Conservation (phyloP, 2,797 vertebrate genomes). For the Allobates femoralis region DNA sequence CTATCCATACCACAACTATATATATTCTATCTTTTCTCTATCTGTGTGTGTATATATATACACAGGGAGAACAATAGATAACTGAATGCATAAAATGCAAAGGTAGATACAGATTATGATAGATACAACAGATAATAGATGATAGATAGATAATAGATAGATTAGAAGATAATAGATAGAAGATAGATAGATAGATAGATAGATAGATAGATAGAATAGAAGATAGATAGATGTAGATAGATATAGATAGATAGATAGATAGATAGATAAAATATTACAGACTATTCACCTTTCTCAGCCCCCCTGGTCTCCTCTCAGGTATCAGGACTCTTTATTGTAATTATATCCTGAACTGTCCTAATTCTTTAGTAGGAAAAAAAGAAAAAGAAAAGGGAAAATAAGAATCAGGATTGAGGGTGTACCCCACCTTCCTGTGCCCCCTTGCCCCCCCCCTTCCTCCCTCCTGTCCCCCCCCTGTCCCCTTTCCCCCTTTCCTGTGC, state of each 20-base stretch:
- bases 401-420: slow-evolving; percentile 20
- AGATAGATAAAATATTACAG: not conserved
- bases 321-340: slow-evolving; percentile 53
- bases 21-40: no score
- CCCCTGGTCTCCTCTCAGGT: slow-evolving; percentile 56
- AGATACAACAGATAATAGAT: not conserved
- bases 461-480: slow-evolving; percentile 3
- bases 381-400: not conserved
- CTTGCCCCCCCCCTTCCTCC: not conserved
- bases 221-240: not conserved
- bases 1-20: no score
- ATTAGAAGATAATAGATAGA: not conserved
- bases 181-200: not conserved
- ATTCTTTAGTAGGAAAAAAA: slow-evolving; percentile 40
- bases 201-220: not conserved
- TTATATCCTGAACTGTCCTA: slow-evolving; percentile 54
- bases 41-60: no score
- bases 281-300: no score
- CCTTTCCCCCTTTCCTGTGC: no score
- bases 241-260: not conserved
- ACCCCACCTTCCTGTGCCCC: no score
- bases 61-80: no score
- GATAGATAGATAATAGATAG: no score
- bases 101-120: no score
- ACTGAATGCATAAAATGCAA: no score